phyloP scores from a whole-genome alignment of 2,797 vertebrate species.

The Myotis findleyi region DNA sequence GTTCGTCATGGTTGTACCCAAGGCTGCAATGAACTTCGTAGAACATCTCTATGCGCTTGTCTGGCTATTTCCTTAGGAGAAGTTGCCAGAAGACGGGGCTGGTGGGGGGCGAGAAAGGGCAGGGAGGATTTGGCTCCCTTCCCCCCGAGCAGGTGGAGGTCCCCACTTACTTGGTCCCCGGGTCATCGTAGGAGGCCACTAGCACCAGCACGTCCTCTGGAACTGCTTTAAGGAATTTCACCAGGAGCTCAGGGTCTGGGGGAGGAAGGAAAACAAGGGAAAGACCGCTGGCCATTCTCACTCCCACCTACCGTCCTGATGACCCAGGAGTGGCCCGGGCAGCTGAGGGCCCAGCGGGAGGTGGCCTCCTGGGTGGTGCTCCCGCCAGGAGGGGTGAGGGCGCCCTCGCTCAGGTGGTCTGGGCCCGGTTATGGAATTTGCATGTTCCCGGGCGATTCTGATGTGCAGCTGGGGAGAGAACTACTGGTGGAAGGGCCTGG shows the following conservation, averaged over 20 bases:
- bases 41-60: neutral
- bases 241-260: constrained; percentile 83
- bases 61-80: neutral
- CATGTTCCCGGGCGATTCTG: neutral
- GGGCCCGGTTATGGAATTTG: neutral
- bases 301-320: neutral
- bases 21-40: too few relatives aligned
- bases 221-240: constrained; percentile 88
- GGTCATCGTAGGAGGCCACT: constrained; percentile 91
- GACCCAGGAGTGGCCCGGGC: too few relatives aligned
- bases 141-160: rapidly evolving
- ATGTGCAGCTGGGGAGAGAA: neutral
- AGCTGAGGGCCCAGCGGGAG: neutral
- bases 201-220: constrained; percentile 87
- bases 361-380: rapidly evolving
- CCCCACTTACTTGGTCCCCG: constrained; percentile 90
- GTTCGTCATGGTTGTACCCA: neutral
- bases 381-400: neutral
- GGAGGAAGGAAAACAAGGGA: constrained; percentile 18
- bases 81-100: neutral
- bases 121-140: rapidly evolving
- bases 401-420: neutral
- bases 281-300: neutral
- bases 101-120: neutral
- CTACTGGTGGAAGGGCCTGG: neutral